Evolutionary conservation across 2,888 invertebrate genomes (phyloP).

Genomic region (Notodonta dromedarius): DNA sequence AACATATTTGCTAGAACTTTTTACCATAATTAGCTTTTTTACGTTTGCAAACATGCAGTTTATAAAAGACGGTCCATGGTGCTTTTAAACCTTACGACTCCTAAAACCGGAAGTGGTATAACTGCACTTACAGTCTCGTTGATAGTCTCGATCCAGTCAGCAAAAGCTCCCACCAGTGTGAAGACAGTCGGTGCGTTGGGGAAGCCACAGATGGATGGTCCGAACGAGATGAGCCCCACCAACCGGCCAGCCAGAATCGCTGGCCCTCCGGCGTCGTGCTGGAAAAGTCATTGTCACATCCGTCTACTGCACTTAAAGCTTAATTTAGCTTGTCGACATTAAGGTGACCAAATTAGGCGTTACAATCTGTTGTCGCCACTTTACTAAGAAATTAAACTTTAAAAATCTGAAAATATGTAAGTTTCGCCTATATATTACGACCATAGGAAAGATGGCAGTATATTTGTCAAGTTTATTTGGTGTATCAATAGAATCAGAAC

Average conservation of each 20-base stretch:
- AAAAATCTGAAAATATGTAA: no score
- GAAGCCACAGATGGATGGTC: constrained; percentile 67
- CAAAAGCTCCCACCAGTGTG: constrained; percentile 67
- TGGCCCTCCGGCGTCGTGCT: constrained; percentile 78
- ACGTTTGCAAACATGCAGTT: no score
- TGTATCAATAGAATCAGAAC: no score
- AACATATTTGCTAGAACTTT: no score
- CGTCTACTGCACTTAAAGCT: background rate
- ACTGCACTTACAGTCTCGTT: constrained; percentile 60
- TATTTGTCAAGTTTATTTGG: no score
- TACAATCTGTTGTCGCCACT: no score
- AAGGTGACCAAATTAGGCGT: no score
- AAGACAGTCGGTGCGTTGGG: constrained; percentile 74
- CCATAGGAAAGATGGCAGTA: no score
- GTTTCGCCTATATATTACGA: no score
- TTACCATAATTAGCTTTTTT: no score
- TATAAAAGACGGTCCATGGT: background rate
- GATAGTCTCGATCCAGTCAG: constrained; percentile 73
- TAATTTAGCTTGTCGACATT: no score
- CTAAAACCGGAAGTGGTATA: background rate
- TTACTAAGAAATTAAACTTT: no score
- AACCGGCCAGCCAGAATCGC: constrained; percentile 64
- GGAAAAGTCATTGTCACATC: constrained; percentile 4
- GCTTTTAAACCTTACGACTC: background rate
- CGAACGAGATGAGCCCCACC: constrained; percentile 74